Percentiles rank a stretch among this genome's conserved stretches.
These are phyloP conservation scores for Apostichopus californicus DNA, from an alignment of 35 echinoderm and acorn worm species.

Conservation along the genomic window DNA sequence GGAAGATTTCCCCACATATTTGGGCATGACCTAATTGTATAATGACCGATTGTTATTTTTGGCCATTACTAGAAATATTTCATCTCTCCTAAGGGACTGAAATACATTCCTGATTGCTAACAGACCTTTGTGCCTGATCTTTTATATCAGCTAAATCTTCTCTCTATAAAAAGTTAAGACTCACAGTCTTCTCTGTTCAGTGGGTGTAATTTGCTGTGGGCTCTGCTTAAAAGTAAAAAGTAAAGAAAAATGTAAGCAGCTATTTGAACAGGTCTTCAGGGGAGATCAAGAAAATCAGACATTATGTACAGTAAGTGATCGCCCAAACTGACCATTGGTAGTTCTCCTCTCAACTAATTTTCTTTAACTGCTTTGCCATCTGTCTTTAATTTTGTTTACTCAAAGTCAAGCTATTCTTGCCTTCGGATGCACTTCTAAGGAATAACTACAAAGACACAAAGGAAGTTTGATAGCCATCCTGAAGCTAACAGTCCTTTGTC, in stretches of 20 bases:
- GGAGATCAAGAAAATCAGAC: not conserved
- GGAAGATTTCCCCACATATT: not conserved
- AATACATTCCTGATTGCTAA: not conserved
- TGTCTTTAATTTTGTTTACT: conserved; percentile 39
- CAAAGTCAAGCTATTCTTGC: not conserved
- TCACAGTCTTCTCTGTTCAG: not conserved
- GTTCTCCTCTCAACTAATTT: not conserved
- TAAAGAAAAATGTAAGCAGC: not conserved
- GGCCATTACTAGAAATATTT: not conserved
- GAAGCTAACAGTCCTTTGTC: not conserved
- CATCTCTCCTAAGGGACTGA: not conserved
- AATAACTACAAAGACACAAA: conserved; percentile 19
- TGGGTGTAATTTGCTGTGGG: not conserved
- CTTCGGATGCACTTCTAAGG: not conserved
- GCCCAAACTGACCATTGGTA: not conserved
- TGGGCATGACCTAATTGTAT: not conserved
- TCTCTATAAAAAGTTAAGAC: not conserved
- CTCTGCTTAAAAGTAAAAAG: not conserved
- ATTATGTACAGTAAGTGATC: not conserved
- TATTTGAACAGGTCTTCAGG: conserved; percentile 26
- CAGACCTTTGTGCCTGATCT: not conserved
- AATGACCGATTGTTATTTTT: not conserved
- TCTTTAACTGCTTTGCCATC: conserved; percentile 26
- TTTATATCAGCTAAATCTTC: not conserved
- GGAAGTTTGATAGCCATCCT: not conserved